A percentile compares a stretch with the other conserved stretches of the same genome.
Conservation (phyloP, 1,140 invertebrate species). For the Drosophila pachea region DNA sequence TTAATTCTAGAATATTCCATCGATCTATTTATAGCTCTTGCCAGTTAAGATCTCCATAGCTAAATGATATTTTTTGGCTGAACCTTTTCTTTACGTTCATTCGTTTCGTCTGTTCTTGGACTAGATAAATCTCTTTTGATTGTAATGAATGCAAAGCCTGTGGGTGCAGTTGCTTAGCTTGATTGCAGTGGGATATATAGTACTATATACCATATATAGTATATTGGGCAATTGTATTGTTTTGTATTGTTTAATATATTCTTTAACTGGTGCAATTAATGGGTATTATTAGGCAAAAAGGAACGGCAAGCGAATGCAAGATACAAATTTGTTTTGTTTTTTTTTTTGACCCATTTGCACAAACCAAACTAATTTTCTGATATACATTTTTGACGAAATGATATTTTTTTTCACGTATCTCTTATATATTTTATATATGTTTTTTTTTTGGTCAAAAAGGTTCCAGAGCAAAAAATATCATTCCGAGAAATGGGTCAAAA, state of each 20-base stretch:
- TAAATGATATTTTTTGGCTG: constrained; percentile 78
- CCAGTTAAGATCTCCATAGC: constrained; percentile 4
- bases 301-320: constrained; percentile 39
- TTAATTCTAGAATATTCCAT: neutral
- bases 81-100: constrained; percentile 53
- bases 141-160: constrained; percentile 2
- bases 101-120: neutral
- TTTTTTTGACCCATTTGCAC: constrained; percentile 41
- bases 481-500: constrained; percentile 77
- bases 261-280: constrained; percentile 32
- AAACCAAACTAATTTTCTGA: constrained; percentile 17
- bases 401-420: constrained; percentile 39
- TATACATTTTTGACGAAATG: constrained; percentile 26
- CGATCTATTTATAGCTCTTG: constrained; percentile 17
- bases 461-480: constrained; percentile 78
- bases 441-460: constrained; percentile 56
- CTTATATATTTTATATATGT: constrained; percentile 7
- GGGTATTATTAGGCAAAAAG: constrained; percentile 17
- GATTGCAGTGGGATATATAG: constrained; percentile 3
- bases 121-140: constrained; percentile 7
- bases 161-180: constrained; percentile 28
- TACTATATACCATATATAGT: constrained; percentile 17
- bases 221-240: constrained; percentile 4
- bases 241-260: constrained; percentile 25
- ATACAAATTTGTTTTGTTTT: no score